A percentile compares a stretch with the other conserved stretches of the same genome.
Conservation (phyloP, 2,797 vertebrate species). For the Falco rusticolus region DNA sequence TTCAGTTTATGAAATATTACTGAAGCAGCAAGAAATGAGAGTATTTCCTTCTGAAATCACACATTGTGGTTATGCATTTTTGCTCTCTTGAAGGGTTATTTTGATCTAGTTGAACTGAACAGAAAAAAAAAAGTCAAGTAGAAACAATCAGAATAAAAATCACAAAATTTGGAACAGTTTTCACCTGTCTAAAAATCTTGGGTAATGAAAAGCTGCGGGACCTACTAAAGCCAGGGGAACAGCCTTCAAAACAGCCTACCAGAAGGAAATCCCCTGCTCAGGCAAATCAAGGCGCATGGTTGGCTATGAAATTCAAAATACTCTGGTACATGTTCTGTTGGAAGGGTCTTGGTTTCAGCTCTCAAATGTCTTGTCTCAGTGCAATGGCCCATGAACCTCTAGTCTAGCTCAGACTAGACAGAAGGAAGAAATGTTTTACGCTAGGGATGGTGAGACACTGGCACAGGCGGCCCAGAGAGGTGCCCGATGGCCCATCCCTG, state of each 20-base stretch:
- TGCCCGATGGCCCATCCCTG: background rate
- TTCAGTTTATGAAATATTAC: background rate
- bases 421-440: rapidly evolving
- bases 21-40: background rate
- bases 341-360: background rate
- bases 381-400: background rate
- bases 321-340: background rate
- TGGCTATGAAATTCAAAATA: background rate
- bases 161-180: background rate
- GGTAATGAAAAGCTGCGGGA: background rate
- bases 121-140: background rate
- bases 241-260: background rate
- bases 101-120: background rate
- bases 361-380: background rate
- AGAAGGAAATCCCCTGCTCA: background rate
- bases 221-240: background rate
- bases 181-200: background rate
- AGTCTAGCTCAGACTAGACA: background rate
- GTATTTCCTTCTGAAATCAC: background rate
- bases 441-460: background rate
- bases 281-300: background rate
- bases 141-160: background rate
- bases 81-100: background rate
- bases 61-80: background rate
- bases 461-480: background rate